phyloP scores from a whole-genome alignment of 2,888 invertebrate genomes.

The Rosalia funebris region DNA sequence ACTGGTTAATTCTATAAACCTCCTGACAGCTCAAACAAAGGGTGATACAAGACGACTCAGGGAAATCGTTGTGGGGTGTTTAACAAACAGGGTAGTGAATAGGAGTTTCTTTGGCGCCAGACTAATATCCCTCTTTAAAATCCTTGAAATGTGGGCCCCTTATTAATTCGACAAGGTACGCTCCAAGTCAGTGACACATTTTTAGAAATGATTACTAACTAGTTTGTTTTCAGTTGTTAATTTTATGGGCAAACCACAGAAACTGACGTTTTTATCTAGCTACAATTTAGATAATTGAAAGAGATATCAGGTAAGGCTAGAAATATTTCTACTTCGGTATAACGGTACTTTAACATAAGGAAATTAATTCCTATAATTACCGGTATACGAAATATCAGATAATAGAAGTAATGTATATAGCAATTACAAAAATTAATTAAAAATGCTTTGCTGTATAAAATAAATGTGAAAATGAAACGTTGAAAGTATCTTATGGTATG shows the following conservation, averaged over 20 bases:
- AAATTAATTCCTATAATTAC: background rate
- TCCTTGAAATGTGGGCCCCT: conserved; percentile 14
- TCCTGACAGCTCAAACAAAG: conserved; percentile 18
- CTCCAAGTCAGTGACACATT: conserved; percentile 20
- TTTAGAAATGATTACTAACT: conserved; percentile 18
- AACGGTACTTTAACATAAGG: background rate
- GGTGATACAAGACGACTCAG: conserved; percentile 15
- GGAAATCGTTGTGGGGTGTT: conserved; percentile 3
- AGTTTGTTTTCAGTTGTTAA: conserved; percentile 15
- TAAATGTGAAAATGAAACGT: too few species aligned
- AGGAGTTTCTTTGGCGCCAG: conserved; percentile 17
- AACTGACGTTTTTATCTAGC: conserved; percentile 11
- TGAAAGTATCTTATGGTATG: too few species aligned
- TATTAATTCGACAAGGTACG: conserved; percentile 16
- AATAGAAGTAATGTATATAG: too few species aligned
- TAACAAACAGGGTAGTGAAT: conserved; percentile 16
- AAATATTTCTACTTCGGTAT: background rate
- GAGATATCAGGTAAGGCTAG: background rate
- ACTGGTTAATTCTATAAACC: conserved; percentile 21
- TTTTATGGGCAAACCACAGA: conserved; percentile 13
- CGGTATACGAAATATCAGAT: too few species aligned
- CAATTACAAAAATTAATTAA: too few species aligned
- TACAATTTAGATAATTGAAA: conserved; percentile 2
- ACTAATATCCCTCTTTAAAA: conserved; percentile 3
- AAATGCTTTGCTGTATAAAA: too few species aligned